Conservation (phyloP, 2,888 invertebrate genomes). For the Trachelus iudaicus region DNA sequence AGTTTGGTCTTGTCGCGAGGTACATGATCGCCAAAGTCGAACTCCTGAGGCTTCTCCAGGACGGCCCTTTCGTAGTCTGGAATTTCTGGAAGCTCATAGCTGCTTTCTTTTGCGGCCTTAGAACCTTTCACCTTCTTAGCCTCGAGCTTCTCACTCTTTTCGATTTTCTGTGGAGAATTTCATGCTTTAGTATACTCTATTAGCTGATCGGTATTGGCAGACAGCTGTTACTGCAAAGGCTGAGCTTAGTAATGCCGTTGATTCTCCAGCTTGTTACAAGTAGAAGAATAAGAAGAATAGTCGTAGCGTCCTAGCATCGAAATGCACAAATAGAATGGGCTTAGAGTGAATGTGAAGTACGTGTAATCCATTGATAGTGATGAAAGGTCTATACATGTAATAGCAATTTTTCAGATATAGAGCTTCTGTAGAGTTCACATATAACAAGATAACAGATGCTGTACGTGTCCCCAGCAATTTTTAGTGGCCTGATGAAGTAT, state of each 20-base stretch:
- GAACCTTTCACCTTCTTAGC: conserved; percentile 54
- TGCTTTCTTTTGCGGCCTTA: conserved; percentile 53
- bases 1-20: conserved; percentile 60
- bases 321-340: not conserved
- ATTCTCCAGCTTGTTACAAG: not conserved
- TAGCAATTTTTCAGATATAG: not conserved
- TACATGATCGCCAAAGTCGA: conserved; percentile 55
- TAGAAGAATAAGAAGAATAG: not conserved
- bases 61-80: conserved; percentile 81
- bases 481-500: not conserved
- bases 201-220: not conserved
- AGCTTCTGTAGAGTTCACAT: not conserved
- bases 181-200: not conserved
- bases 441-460: not conserved
- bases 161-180: conserved; percentile 52
- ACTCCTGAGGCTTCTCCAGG: conserved; percentile 69
- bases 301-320: not conserved
- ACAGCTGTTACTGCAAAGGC: not conserved
- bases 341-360: not conserved
- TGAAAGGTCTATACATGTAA: not conserved
- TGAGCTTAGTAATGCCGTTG: not conserved
- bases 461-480: not conserved
- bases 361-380: not conserved
- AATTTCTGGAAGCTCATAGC: conserved; percentile 61
- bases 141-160: conserved; percentile 54